Conservation (phyloP, 2,797 vertebrate genomes). For the Amniataba percoides region DNA sequence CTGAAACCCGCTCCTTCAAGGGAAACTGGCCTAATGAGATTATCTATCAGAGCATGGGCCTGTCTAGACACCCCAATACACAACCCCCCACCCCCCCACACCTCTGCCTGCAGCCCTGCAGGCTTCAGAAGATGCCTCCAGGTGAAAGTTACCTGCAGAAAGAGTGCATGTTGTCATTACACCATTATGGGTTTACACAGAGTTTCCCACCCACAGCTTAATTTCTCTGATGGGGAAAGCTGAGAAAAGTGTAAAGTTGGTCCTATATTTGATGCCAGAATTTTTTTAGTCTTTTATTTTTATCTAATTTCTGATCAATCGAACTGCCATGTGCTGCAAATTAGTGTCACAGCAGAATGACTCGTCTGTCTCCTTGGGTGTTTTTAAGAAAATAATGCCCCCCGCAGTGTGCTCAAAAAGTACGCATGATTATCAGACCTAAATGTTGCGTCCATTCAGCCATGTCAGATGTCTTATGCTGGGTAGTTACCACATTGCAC, state of each 20-base stretch:
- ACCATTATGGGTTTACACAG: conserved; percentile 82
- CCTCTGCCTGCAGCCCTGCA: conserved; percentile 19
- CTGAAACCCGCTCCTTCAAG: conserved; percentile 79
- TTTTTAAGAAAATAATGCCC: not conserved
- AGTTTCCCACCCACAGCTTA: conserved; percentile 57
- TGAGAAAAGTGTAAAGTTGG: not conserved
- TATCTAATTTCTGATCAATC: not conserved
- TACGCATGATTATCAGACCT: not conserved
- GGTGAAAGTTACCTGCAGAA: conserved; percentile 81
- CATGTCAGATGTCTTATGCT: conserved; percentile 21
- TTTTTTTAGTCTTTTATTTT: not conserved
- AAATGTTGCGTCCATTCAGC: conserved; percentile 1
- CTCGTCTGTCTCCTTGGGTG: too few species aligned
- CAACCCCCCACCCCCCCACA: conserved; percentile 54
- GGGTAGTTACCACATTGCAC: conserved; percentile 53
- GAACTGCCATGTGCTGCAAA: too few species aligned
- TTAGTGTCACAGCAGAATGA: too few species aligned
- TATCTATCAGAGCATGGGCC: conserved; percentile 80
- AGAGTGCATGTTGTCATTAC: conserved; percentile 63
- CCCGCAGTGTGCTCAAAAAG: not conserved
- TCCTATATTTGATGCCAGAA: not conserved
- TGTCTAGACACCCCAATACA: conserved; percentile 90
- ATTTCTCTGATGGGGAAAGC: conserved; percentile 52
- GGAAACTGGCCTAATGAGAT: conserved; percentile 88
- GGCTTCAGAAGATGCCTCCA: conserved; percentile 58